Base-by-base conservation (phyloP, 2,888 invertebrate genomes). In the Troglohyphantes excavatus region DNA sequence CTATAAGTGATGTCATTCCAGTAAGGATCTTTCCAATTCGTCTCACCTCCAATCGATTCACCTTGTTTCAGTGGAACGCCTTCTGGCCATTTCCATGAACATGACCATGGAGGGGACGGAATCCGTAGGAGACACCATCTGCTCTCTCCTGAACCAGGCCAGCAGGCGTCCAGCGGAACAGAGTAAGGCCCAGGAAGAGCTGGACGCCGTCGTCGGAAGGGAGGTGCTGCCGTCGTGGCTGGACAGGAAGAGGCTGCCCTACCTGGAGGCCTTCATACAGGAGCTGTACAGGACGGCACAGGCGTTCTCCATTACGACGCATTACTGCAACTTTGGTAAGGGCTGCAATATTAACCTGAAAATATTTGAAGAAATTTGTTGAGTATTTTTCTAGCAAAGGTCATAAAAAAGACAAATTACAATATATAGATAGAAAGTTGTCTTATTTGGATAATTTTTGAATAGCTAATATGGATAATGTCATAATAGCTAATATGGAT, bases 231-330 rank as follows among this genome's bases (percentile, higher is more conserved):
- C 90, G 17, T 90, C 90, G 9, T 79, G 78, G 79, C 13, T 61
- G 2, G 90, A 90, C 53, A 19, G 85, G 2, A 27, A 39, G 7
- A 65, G 78, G 26, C 26, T 90, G 23, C 85, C 90, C 17, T 85
- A 85, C n/a, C 85, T 91, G 0, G 91, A 92, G 70, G 92, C 92
- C 9, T 59, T 81, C 61, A 90, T 85, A 17, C 85, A 75, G 27
- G 90, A 90, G 65, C 43, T 90, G 6, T 73, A 67, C 75, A 79
- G 90, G 61, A 39, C 19, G 1, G 67, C 53, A 2, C 61, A 61
- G n/a, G 23, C 72, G 1, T 90, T 90, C 27, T 33, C 63, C 3
- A 72, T 84, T 13, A 63, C 83, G 13, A 84, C 83, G 3, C 83
- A 83, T 0, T 90, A 90, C 53, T 61, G 72, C n/a, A 90, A 90